Conservation (phyloP, 2,797 vertebrate species). For the Thripadectes ignobilis region DNA sequence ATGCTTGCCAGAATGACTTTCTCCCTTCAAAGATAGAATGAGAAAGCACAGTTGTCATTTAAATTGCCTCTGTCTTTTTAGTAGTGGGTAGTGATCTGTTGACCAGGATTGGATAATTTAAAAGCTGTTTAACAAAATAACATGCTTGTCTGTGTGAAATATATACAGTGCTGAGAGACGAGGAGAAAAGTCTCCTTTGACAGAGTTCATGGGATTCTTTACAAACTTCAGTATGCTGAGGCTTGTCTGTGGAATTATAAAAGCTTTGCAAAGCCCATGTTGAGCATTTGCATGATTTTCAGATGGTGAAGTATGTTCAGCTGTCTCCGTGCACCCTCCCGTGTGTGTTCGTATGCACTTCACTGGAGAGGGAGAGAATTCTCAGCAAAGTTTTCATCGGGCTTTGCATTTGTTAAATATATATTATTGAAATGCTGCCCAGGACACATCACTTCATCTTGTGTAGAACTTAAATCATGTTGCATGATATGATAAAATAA, state of each 20-base stretch:
- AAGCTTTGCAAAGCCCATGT: neutral
- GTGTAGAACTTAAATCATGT: slow-evolving; percentile 22
- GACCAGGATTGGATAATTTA: slow-evolving; percentile 53
- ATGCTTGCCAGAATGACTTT: slow-evolving; percentile 48
- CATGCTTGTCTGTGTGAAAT: slow-evolving; percentile 38
- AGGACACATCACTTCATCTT: slow-evolving; percentile 13
- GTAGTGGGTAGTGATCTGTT: slow-evolving; percentile 45
- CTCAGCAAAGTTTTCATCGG: neutral
- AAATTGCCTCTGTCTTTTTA: slow-evolving; percentile 56
- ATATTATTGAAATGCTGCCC: slow-evolving; percentile 48
- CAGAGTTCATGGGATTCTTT: neutral
- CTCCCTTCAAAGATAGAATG: slow-evolving; percentile 37
- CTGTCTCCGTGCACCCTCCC: neutral
- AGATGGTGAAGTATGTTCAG: neutral
- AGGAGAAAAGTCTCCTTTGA: neutral
- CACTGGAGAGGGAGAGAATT: neutral
- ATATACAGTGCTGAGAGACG: neutral
- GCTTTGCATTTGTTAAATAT: slow-evolving; percentile 33
- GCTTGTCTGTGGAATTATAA: slow-evolving; percentile 28
- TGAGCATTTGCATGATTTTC: slow-evolving; percentile 46
- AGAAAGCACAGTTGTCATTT: slow-evolving; percentile 50
- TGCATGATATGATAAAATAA: slow-evolving; percentile 58
- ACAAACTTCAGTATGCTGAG: slow-evolving; percentile 37
- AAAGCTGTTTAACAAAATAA: slow-evolving; percentile 61
- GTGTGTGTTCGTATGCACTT: neutral